Evolutionary conservation across 2,113 vertebrate genomes (phyloP), one percentile per base, ranked within the genome.

Genomic region (Nettapus auritus): DNA sequence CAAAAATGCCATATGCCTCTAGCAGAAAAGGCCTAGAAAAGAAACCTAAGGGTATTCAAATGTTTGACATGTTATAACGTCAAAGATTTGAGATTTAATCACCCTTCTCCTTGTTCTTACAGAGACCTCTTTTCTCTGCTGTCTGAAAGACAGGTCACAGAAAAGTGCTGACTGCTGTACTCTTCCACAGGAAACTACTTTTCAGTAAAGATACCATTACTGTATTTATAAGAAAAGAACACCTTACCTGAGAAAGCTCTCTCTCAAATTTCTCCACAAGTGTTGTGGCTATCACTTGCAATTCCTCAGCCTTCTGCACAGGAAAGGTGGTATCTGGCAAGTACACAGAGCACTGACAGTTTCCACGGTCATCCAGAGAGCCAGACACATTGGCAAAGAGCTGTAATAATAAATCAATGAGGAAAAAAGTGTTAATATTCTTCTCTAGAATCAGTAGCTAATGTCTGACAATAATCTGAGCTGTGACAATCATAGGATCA

Each of bases 241-340:
- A 75, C 11, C 98, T 98, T 98, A 98, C 98, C 92, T 97, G 97
- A 42, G 97, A 97, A 92, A 98, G 95, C 42, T 98, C 98, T n/a
- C 3, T 77, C 55, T 98, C 94, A 46, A 98, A 97, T 90, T 92
- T 98, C 96, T 77, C 6, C 0, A 44, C 80, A 64, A 98, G 96
- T 0, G 4, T n/a, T 6, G 63, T 6, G 3, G 94, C 97, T 50
- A 68, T 88, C 42, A 90, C 86, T 95, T 98, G 97, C 85, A 98
- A 33, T 36, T 16, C n/a, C 34, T 98, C 98, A 31, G 95, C 87
- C 87, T 97, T 98, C 75, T 97, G 87, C 52, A 94, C 97, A 0
- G 98, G 98, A 73, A 98, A 98, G 73, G 97, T 81, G 20, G 84
- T 94, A 18, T 98, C 98, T 0, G 98, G 98, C 64, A 98, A 56